These are phyloP conservation scores for Galbula dea DNA, from an alignment of 2,113 vertebrate species.

Conservation along the genomic window DNA sequence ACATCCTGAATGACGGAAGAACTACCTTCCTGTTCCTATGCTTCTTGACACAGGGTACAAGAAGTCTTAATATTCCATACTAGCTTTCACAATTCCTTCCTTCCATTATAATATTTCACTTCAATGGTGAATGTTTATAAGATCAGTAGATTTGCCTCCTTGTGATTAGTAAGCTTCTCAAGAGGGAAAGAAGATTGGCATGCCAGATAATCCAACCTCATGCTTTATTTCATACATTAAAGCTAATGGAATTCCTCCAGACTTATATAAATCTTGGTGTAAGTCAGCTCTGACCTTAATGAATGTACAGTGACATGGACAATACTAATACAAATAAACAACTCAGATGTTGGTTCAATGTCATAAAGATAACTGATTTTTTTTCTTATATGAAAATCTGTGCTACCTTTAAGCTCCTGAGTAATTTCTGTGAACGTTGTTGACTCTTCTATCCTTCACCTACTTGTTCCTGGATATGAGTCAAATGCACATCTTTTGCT, in stretches of 20 bases:
- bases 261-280: neutral
- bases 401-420: neutral
- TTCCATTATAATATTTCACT: slow-evolving; percentile 28
- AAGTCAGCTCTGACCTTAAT: neutral
- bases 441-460: neutral
- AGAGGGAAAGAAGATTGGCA: neutral
- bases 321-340: neutral
- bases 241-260: neutral
- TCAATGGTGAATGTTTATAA: neutral
- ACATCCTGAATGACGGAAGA: slow-evolving; percentile 69
- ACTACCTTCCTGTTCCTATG: slow-evolving; percentile 63
- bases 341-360: neutral
- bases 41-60: slow-evolving; percentile 22
- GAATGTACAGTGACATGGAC: neutral
- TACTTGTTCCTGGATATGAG: slow-evolving; percentile 19
- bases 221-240: neutral
- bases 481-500: slow-evolving; percentile 11
- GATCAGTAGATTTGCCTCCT: neutral
- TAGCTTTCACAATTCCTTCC: slow-evolving; percentile 40
- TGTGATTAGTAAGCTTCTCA: neutral
- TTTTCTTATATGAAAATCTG: neutral
- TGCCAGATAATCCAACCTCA: neutral
- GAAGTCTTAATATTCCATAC: slow-evolving; percentile 1
- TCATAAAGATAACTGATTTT: neutral
- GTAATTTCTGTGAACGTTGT: neutral